phyloP scores from a whole-genome alignment of 2,113 vertebrate species.

The Leptosomus discolor region DNA sequence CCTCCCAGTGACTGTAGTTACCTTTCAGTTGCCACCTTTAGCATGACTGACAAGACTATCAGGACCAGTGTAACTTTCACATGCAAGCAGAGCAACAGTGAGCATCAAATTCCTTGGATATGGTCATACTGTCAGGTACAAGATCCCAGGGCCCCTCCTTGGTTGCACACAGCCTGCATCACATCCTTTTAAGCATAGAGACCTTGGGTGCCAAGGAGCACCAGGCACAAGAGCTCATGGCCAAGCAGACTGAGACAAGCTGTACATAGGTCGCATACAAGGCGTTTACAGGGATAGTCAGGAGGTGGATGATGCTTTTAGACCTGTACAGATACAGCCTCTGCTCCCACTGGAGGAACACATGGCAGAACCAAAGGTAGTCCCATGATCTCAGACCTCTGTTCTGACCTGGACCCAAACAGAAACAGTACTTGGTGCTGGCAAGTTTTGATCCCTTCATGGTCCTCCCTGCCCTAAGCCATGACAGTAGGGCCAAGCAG shows the following conservation, averaged over 20 bases:
- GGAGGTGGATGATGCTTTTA: neutral
- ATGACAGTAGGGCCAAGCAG: neutral
- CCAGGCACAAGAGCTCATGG: neutral
- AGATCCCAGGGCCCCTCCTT: neutral
- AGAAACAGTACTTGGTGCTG: neutral
- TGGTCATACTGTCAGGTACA: neutral
- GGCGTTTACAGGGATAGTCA: neutral
- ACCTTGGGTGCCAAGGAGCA: neutral
- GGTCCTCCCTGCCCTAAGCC: neutral
- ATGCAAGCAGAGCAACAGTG: rapidly evolving
- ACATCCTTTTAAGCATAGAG: neutral
- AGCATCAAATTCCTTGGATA: neutral
- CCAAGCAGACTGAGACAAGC: neutral
- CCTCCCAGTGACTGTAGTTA: neutral
- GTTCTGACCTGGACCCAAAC: neutral
- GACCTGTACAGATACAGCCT: neutral
- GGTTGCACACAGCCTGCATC: neutral
- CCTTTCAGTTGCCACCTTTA: neutral
- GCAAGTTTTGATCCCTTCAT: neutral
- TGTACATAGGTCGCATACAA: neutral
- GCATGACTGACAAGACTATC: neutral
- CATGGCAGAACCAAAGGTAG: neutral
- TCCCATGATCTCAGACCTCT: neutral
- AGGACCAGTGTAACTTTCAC: neutral
- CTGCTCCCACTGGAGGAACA: neutral